phyloP scores from a whole-genome alignment of 2,113 vertebrate species.

The Pongo pygmaeus region DNA sequence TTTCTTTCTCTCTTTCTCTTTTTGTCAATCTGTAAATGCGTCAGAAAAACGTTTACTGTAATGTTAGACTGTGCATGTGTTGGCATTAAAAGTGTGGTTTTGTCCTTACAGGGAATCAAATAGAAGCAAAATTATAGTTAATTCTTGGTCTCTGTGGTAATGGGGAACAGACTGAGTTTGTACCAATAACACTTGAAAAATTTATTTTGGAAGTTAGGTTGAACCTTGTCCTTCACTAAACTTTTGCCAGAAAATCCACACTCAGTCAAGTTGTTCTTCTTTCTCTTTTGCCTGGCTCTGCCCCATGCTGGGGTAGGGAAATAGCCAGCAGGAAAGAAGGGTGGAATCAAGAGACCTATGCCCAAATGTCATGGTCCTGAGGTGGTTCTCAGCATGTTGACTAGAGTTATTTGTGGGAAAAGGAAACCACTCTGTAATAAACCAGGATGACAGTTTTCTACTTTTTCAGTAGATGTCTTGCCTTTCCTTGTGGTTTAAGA shows the following conservation, averaged over 20 bases:
- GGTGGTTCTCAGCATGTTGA: background rate
- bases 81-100: conserved; percentile 70
- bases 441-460: background rate
- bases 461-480: background rate
- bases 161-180: conserved; percentile 53
- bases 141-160: conserved; percentile 69
- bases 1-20: background rate
- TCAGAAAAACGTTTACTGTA: conserved; percentile 70
- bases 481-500: conserved; percentile 10
- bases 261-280: background rate
- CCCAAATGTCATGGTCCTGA: background rate
- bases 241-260: conserved; percentile 23
- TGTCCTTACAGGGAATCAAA: conserved; percentile 59
- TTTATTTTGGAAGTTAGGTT: conserved; percentile 62
- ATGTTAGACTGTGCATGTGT: conserved; percentile 70
- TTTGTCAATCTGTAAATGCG: conserved; percentile 58
- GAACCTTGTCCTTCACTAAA: conserved; percentile 42
- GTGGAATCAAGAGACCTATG: conserved; percentile 7
- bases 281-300: background rate
- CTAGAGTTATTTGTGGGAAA: background rate
- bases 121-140: conserved; percentile 69
- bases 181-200: conserved; percentile 51
- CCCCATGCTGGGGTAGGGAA: background rate
- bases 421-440: background rate
- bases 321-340: conserved; percentile 4